phyloP scores from a whole-genome alignment of 2,113 vertebrate species.

The Microcebus tavaratra region DNA sequence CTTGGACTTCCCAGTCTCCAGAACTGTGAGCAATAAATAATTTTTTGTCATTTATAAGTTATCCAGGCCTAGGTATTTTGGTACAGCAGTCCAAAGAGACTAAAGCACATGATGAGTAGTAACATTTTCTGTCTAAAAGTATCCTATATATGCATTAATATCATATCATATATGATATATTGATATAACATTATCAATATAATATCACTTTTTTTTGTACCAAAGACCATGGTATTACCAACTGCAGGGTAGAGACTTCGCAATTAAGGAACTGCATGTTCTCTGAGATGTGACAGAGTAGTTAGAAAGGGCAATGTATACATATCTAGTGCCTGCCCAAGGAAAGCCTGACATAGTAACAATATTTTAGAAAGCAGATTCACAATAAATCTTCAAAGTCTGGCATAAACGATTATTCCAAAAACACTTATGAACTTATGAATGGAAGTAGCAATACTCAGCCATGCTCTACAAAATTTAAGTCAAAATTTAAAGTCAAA shows the following conservation, averaged over 20 bases:
- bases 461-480: not conserved
- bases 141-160: not conserved
- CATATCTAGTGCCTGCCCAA: not conserved
- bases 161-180: not conserved
- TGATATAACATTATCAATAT: not conserved
- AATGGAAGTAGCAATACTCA: not conserved
- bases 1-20: not conserved
- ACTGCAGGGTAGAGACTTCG: not conserved
- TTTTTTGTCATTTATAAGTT: not conserved
- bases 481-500: not conserved
- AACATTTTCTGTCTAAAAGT: constrained; percentile 6
- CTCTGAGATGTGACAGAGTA: not conserved
- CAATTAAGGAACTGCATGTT: not conserved
- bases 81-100: not conserved
- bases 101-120: not conserved
- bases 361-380: constrained; percentile 1
- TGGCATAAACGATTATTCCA: not conserved
- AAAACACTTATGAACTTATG: not conserved
- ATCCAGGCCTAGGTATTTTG: not conserved
- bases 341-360: not conserved
- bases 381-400: not conserved
- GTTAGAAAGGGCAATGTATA: not conserved
- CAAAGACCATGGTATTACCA: not conserved
- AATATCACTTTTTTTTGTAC: not conserved
- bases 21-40: not conserved